Evolutionary conservation across 2,888 invertebrate genomes (phyloP), one percentile per base, ranked within the genome.

Genomic region (Drosophila phalerata): DNA sequence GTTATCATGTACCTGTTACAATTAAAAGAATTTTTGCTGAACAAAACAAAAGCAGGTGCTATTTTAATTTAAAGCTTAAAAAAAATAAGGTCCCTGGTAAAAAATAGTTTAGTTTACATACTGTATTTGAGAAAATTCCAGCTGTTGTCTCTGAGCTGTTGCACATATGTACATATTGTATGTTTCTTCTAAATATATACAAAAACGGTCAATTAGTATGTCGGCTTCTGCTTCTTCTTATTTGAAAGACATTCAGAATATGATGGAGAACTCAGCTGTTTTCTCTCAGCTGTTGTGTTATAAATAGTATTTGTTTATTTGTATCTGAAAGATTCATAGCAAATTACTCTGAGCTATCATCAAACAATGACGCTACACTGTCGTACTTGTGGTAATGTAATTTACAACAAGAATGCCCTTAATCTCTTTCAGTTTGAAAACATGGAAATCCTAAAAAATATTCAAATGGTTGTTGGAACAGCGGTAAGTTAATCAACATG

Each of bases 291-390:
- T 45, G 45, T 45, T 45, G 1, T n/a, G 28, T 28, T 8, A 28
- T 28, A 5, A 28, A 28, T 8, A 28, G 25, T 28, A 28, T 2
- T 15, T 28, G 15, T 28, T 15, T 9, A 10, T 28, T 15, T 45
- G 45, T 45, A 45, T n/a, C 25, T 25, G 4, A 49, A 19, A 38
- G 3, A 11, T n/a, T 38, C n/a, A 13, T 9, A 4, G 4, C 15
- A 34, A 67, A 52, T 11, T n/a, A 2, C 1, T 5, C 6, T 56
- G 1, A 19, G 28, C 10, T 1, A 5, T 28, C 3, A 43, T 9
- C 22, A 10, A 75, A 48, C n/a, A 61, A 88, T 88, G 88, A 30
- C 88, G 5, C 42, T 72, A 0, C 65, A 65, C 49, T 83, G 88
- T 53, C 77, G 88, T n/a, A 83, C 68, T 11, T 88, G 83, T 17